Conservation (phyloP, 2,797 vertebrate species). For the Peromyscus eremicus region DNA sequence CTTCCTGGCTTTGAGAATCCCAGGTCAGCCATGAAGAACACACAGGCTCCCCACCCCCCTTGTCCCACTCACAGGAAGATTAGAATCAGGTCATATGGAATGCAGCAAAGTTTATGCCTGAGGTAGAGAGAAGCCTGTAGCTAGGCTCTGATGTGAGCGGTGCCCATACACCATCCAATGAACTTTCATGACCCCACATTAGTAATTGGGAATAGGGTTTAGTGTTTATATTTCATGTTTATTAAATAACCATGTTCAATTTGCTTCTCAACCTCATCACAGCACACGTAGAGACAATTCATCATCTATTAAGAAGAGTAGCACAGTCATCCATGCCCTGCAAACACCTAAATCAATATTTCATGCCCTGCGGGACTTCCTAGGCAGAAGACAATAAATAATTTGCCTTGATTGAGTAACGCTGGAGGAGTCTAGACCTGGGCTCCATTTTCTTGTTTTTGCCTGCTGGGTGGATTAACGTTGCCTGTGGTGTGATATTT, state of each 20-base stretch:
- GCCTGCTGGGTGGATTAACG: conserved; percentile 57
- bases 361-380: conserved; percentile 70
- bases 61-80: background rate
- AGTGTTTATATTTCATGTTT: conserved; percentile 60
- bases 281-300: conserved; percentile 52
- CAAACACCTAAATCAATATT: conserved; percentile 77
- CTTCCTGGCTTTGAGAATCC: conserved; percentile 2
- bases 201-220: conserved; percentile 11
- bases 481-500: conserved; percentile 64
- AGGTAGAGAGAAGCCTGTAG: background rate
- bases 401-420: conserved; percentile 73
- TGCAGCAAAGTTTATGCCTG: background rate
- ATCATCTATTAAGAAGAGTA: conserved; percentile 64
- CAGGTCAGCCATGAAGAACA: background rate
- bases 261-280: conserved; percentile 59
- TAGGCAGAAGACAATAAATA: conserved; percentile 72
- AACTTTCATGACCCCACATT: background rate
- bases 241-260: conserved; percentile 68
- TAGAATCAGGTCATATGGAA: background rate
- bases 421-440: conserved; percentile 45
- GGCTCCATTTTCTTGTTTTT: conserved; percentile 68
- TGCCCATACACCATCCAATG: background rate
- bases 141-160: background rate
- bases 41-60: background rate
- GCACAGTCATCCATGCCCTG: conserved; percentile 56